Conservation (phyloP, 1,140 invertebrate species). For the Brachionus plicatilis region DNA sequence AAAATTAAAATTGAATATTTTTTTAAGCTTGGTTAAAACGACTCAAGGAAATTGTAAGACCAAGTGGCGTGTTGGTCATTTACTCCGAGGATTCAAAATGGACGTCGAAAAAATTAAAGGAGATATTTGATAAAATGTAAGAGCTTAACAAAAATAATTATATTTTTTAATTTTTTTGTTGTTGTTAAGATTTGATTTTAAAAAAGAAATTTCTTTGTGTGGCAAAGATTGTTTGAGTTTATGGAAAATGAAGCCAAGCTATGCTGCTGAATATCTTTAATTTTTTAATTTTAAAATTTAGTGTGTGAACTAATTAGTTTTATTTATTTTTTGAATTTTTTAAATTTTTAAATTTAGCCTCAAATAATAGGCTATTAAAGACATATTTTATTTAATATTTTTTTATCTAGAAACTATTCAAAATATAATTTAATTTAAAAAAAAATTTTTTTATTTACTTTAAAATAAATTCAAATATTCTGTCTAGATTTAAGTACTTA, state of each 20-base stretch:
- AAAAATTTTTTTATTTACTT: too few relatives aligned
- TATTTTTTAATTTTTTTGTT: background rate
- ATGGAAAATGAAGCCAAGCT: background rate
- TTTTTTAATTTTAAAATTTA: background rate
- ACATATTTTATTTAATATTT: background rate
- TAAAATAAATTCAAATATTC: too few relatives aligned
- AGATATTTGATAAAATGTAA: background rate
- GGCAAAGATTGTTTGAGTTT: background rate
- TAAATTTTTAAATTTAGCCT: background rate
- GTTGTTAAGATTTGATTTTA: background rate
- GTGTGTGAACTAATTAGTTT: background rate
- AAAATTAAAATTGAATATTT: too few relatives aligned
- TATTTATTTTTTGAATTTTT: background rate
- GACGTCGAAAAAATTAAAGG: background rate
- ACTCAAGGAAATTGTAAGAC: slow-evolving; percentile 13
- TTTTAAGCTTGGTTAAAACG: slow-evolving; percentile 20
- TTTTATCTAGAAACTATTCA: background rate
- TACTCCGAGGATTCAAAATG: background rate
- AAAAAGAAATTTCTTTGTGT: background rate
- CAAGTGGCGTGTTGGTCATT: background rate
- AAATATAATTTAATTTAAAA: background rate
- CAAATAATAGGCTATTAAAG: background rate
- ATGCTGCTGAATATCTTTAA: background rate
- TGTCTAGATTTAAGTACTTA: too few relatives aligned
- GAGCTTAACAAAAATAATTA: background rate